These are phyloP conservation scores for Drosophila subpulchrella DNA, from an alignment of 1,140 invertebrate species.

Conservation along the genomic window DNA sequence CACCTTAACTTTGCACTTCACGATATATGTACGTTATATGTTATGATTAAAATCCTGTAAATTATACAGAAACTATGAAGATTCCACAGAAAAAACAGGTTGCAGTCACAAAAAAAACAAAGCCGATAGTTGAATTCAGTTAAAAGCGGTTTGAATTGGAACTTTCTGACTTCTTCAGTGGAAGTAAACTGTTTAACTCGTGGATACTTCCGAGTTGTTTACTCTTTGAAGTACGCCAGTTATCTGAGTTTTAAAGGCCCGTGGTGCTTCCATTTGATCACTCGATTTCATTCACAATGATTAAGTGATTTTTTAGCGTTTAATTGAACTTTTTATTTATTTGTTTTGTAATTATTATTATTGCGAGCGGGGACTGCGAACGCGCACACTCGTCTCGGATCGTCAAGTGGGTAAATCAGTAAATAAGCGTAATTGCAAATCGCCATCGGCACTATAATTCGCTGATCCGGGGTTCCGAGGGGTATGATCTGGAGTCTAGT, in stretches of 20 bases:
- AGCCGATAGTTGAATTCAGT: constrained; percentile 13
- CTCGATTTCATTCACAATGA: constrained; percentile 23
- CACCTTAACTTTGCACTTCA: background rate
- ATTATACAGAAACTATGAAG: background rate
- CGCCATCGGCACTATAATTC: constrained; percentile 3
- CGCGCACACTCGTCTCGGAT: constrained; percentile 13
- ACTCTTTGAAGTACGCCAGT: constrained; percentile 10
- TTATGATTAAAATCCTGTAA: background rate
- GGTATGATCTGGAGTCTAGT: constrained; percentile 25
- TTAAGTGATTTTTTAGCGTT: constrained; percentile 11
- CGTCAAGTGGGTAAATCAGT: constrained; percentile 48
- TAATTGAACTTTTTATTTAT: constrained; percentile 21
- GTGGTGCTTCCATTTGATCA: constrained; percentile 9
- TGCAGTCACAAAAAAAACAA: background rate
- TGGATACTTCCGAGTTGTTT: constrained; percentile 15
- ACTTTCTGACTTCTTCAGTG: background rate
- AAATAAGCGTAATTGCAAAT: constrained; percentile 59
- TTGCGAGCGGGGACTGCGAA: constrained; percentile 14
- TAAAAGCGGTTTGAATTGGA: constrained; percentile 7
- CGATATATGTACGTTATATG: background rate
- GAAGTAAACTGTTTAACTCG: background rate
- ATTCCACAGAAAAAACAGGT: background rate
- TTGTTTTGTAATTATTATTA: constrained; percentile 53
- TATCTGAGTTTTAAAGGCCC: constrained; percentile 12
- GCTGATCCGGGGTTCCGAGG: constrained; percentile 4